Conservation (phyloP, 2,113 vertebrate genomes). For the Saguinus midas region DNA sequence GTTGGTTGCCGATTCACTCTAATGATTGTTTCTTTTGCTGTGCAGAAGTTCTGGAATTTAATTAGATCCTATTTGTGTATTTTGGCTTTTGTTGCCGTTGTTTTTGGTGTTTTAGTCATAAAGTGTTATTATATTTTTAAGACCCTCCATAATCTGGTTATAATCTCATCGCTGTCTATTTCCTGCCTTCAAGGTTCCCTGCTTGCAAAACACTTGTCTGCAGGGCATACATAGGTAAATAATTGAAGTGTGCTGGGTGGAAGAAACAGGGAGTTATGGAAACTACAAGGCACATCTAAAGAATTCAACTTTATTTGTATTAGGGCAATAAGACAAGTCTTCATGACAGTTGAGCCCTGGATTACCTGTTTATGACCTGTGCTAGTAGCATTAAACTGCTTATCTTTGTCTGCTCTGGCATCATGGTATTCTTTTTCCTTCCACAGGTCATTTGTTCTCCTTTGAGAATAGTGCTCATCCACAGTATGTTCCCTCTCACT, state of each 20-base stretch:
- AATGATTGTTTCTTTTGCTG: too few species aligned
- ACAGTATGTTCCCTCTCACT: background rate
- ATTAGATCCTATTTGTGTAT: too few species aligned
- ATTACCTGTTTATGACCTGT: background rate
- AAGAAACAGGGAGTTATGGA: background rate
- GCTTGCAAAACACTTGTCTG: background rate
- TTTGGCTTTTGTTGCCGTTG: too few species aligned
- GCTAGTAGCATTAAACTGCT: background rate
- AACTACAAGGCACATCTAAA: background rate
- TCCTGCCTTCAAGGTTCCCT: background rate
- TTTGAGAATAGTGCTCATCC: background rate
- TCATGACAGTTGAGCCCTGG: background rate
- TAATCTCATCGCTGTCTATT: background rate
- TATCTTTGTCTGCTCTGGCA: background rate
- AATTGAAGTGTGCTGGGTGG: background rate
- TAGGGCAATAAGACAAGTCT: background rate
- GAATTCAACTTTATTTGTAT: background rate
- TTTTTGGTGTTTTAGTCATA: too few species aligned
- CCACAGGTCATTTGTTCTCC: background rate
- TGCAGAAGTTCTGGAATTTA: too few species aligned
- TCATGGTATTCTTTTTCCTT: background rate
- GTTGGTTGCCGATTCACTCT: too few species aligned
- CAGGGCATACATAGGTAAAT: background rate
- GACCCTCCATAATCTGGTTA: background rate
- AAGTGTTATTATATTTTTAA: background rate